These are phyloP conservation scores for Mugil cephalus DNA, from an alignment of 2,113 vertebrate genomes.

Conservation along the genomic window DNA sequence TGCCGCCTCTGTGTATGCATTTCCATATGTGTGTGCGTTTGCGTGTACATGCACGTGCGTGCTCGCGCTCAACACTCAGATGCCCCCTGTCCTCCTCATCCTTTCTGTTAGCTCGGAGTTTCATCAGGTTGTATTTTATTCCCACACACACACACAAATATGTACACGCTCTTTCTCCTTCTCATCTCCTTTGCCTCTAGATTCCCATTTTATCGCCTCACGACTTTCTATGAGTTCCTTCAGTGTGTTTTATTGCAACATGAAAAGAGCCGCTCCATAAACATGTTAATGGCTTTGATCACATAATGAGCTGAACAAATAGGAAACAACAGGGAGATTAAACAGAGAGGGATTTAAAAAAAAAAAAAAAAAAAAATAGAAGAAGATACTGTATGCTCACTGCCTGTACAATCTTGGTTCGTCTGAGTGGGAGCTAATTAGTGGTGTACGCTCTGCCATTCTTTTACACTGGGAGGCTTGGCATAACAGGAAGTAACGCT, in stretches of 20 bases:
- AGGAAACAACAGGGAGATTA: conserved; percentile 76
- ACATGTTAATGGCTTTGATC: conserved; percentile 81
- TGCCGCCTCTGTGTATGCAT: conserved; percentile 63
- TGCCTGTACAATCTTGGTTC: conserved; percentile 54
- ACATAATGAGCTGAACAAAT: conserved; percentile 80
- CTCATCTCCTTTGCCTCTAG: conserved; percentile 38
- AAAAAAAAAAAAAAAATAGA: conserved; percentile 37
- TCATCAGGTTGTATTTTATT: conserved; percentile 53
- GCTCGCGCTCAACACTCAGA: conserved; percentile 47
- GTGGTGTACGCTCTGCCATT: conserved; percentile 57
- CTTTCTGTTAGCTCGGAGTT: conserved; percentile 59
- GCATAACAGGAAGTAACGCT: conserved; percentile 54
- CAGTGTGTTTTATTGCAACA: conserved; percentile 73
- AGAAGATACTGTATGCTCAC: conserved; percentile 17
- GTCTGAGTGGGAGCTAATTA: conserved; percentile 74
- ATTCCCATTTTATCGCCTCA: conserved; percentile 70
- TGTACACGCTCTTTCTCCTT: conserved; percentile 25
- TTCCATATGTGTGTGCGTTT: conserved; percentile 59
- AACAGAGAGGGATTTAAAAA: conserved; percentile 53
- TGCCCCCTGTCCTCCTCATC: conserved; percentile 45
- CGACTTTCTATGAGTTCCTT: conserved; percentile 53
- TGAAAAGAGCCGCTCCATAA: conserved; percentile 73
- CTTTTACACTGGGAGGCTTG: conserved; percentile 48
- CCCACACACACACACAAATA: conserved; percentile 25
- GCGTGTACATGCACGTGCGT: conserved; percentile 31